Evolutionary conservation across 2,888 invertebrate genomes (phyloP), one percentile per base, ranked within the genome.

Genomic region (Agrilus cyanescens): DNA sequence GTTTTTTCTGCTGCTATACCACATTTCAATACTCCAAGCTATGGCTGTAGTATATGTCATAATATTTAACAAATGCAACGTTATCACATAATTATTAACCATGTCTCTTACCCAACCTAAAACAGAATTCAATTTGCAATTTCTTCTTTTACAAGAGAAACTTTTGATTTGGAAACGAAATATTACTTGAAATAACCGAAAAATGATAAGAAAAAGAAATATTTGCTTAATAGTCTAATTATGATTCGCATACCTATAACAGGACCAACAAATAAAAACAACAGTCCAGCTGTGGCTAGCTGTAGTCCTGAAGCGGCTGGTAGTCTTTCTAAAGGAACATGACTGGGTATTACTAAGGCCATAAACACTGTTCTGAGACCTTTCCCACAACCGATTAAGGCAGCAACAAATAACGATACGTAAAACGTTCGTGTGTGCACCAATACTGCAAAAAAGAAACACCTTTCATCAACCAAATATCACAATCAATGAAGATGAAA

Each of bases 251-350:
- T 61, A 80, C 81, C 82, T 25, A 83, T 76, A 51, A 80, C 57
- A 20, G 83, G 83, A 36, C 82, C 82, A 16, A 79, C 58, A 1
- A 66, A 47, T 4, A 82, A 60, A 44, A 77, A 78, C 10, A 78
- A 71, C 4, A 82, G 59, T 1, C 82, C 83, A 52, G 80, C 76
- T 37, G 76, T 75, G 7, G 82, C 64, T 31, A 83, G 61, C 56
- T 82, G 82, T 37, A 84, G 65, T 1, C 83, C 83, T 1, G 80
- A 73, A 3, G 83, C 83, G 8, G 79, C 81, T 0, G 84, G 82
- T 45, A 84, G 58, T 44, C 80, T 74, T 47, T 78, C 75, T 12
- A 84, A 57, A 1, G 82, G 77, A 33, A 84, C 82, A 56, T 83
- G 76, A 0, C 76, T 74, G 3, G 83, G 82, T 53, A 84, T 80